Conservation (phyloP, 2,797 vertebrate species). For the Gadopsis marmoratus region DNA sequence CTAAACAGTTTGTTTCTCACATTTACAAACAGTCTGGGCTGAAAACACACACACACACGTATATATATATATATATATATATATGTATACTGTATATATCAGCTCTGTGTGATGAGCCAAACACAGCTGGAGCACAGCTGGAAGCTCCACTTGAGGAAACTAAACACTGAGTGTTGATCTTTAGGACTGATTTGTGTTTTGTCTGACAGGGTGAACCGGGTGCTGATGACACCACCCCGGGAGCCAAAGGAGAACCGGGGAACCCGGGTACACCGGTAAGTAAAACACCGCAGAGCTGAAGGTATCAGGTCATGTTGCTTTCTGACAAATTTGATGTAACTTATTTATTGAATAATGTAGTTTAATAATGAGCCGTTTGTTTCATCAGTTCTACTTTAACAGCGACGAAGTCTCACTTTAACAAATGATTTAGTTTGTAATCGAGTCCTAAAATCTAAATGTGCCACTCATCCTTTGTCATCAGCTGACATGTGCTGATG, state of each 20-base stretch:
- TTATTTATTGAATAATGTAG: too few species aligned
- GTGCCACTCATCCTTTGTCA: too few species aligned
- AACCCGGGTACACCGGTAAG: conserved; percentile 85
- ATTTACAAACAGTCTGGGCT: background rate
- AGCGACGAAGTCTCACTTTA: background rate
- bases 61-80: too few species aligned
- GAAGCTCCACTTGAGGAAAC: conserved; percentile 1
- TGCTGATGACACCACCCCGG: conserved; percentile 71
- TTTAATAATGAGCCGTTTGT: too few species aligned
- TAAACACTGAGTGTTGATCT: background rate
- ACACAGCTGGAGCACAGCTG: conserved; percentile 23
- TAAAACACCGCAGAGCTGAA: background rate
- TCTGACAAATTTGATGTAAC: too few species aligned
- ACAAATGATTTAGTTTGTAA: background rate
- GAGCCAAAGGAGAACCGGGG: conserved; percentile 86
- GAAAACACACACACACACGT: background rate
- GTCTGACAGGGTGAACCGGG: conserved; percentile 86
- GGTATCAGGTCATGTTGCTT: background rate
- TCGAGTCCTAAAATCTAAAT: background rate
- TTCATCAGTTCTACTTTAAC: background rate
- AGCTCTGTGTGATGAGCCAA: background rate
- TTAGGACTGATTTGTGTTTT: background rate
- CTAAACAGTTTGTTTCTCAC: background rate
- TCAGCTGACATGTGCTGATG: background rate
- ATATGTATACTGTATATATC: too few species aligned